These are phyloP conservation scores for Montipora foliosa DNA, from an alignment of 64 coral and sea anemone species.

Conservation along the genomic window DNA sequence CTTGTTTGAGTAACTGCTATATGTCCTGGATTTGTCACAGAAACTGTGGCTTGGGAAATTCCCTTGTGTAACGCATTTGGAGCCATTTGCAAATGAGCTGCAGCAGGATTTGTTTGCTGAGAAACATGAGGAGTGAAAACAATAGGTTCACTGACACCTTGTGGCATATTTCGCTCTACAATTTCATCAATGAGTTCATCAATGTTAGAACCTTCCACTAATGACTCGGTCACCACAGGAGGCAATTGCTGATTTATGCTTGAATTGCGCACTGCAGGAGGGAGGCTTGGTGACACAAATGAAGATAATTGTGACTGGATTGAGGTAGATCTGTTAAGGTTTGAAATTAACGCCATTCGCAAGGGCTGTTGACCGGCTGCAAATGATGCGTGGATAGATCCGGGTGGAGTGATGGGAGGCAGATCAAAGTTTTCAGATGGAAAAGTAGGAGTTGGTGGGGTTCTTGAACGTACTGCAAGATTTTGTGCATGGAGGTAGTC, in stretches of 20 bases:
- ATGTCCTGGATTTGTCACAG: neutral
- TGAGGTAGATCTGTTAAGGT: slow-evolving; percentile 42
- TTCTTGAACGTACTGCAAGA: slow-evolving; percentile 32
- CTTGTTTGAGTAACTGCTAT: neutral
- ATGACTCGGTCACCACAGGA: slow-evolving; percentile 28
- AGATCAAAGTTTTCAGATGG: slow-evolving; percentile 96
- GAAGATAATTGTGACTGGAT: slow-evolving; percentile 56
- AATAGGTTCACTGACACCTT: slow-evolving; percentile 84
- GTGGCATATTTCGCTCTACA: slow-evolving; percentile 96
- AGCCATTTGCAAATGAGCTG: slow-evolving; percentile 43
- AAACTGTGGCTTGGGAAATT: neutral
- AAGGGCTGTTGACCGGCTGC: slow-evolving; percentile 5
- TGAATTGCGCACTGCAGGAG: slow-evolving; percentile 32
- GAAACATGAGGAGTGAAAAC: slow-evolving; percentile 72
- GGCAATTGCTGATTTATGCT: slow-evolving; percentile 56
- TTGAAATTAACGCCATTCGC: slow-evolving; percentile 47
- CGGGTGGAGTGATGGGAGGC: slow-evolving; percentile 70
- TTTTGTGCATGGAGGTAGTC: slow-evolving; percentile 37
- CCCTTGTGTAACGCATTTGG: slow-evolving; percentile 5
- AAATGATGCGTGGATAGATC: slow-evolving; percentile 62
- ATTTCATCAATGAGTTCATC: slow-evolving; percentile 95
- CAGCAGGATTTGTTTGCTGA: slow-evolving; percentile 46
- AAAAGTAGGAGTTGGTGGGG: slow-evolving; percentile 71
- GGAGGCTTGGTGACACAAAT: slow-evolving; percentile 56
- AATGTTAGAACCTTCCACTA: slow-evolving; percentile 77